Evolutionary conservation across 2,797 vertebrate species (phyloP), one percentile per base, ranked within the genome.

Genomic region (Etheostoma perlongum): DNA sequence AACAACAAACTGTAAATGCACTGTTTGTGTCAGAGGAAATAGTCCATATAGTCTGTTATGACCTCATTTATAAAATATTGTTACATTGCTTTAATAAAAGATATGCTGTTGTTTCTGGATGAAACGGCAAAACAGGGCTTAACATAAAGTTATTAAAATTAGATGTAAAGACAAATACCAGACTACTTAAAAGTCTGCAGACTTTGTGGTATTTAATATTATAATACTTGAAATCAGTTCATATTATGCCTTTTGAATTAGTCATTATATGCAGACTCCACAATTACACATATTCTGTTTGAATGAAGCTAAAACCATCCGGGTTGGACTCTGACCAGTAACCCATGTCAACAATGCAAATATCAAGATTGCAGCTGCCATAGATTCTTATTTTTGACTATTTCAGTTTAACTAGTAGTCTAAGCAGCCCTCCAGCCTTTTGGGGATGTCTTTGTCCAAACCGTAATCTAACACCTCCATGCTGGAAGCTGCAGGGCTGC

Each of bases 401-500:
- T 62, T 68, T 73, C 21, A 69, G 25, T 36, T 25, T 52, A 2
- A 79, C 53, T 15, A 23, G 44, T 19, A 36, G 57, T 19, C 55
- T 70, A 1, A 61, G 52, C 4, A 47, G 12, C 2, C 5, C 0
- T n/a, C 57, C n/a, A 61, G 25, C 14, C 53, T 42, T 36, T 27
- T 0, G 0, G 21, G 25, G 27, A 21, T 72, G 10, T 76, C 33
- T 77, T 72, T 80, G 78, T 81, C 49, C 16, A 10, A 13, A 18
- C 62, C 21, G 13, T 13, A 13, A 27, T 42, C 27, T 7, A 51
- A 69, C 52, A 14, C 12, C 1, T 58, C 10, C 10, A 33, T 19
- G 13, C 1, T 8, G 19, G 27, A 52, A 49, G 14, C 12, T 54
- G 52, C 72, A 51, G 42, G 19, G 13, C 54, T 10, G 8, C 5